phyloP scores from a whole-genome alignment of 2,113 vertebrate genomes.

The Nanorana parkeri region DNA sequence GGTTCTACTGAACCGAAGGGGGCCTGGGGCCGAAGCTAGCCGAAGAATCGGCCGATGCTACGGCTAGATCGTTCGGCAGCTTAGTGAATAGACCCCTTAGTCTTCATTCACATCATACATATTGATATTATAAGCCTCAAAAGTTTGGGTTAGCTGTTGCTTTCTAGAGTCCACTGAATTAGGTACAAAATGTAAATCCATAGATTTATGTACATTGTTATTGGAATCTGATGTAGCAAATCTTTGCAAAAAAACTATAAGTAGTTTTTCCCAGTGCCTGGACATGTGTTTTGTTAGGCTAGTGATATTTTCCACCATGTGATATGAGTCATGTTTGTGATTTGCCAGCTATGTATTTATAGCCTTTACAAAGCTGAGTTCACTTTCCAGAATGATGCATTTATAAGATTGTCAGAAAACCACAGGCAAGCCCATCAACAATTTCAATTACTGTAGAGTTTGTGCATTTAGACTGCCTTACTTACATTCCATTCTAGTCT shows the following conservation, averaged over 20 bases:
- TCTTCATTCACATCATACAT: not conserved
- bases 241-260: constrained; percentile 69
- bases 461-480: constrained; percentile 19
- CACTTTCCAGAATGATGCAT: constrained; percentile 23
- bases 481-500: constrained; percentile 35
- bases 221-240: constrained; percentile 69
- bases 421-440: constrained; percentile 36
- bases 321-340: constrained; percentile 18
- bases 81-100: too few relatives aligned
- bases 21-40: too few relatives aligned
- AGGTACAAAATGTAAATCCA: not conserved
- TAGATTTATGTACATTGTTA: constrained; percentile 64
- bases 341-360: constrained; percentile 24
- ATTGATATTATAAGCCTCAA: not conserved
- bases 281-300: not conserved
- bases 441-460: constrained; percentile 20
- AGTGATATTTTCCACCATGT: constrained; percentile 1
- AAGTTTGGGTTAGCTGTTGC: not conserved
- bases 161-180: not conserved
- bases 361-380: not conserved
- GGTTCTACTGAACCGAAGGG: too few relatives aligned
- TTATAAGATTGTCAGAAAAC: constrained; percentile 35
- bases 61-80: too few relatives aligned
- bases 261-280: constrained; percentile 62
- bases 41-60: too few relatives aligned